Base-by-base conservation (phyloP, 2,797 vertebrate species). In the Arvicola amphibius region DNA sequence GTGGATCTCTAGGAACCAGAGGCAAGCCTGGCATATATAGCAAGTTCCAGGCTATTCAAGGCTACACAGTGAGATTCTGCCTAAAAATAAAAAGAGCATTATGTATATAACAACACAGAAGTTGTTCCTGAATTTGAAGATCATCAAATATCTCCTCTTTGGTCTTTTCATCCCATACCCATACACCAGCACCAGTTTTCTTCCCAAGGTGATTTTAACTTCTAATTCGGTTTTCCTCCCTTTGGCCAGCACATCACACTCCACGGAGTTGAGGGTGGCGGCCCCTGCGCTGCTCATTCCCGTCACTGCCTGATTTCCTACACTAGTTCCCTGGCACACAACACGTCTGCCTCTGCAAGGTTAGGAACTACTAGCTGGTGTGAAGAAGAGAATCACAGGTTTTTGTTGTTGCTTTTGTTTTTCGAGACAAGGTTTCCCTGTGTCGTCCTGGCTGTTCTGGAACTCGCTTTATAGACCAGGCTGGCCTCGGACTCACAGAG, bases 151-250 rank as follows among this genome's bases (percentile, higher is more conserved):
- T 32, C 48, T 77, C 29, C 63, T 85, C 25, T 74, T 94, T n/a
- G 48, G 59, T 16, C 19, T 95, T 95, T 93, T 84, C 32, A 88
- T 94, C 65, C 32, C 61, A 65, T 88, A 95, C n/a, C n/a, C n/a
- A 81, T 37, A 59, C 12, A 65, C 34, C 43, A 85, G 40, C n/a
- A 95, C 79, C 63, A 59, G 40, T 48, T 92, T 80, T 83, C 90
- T 89, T 95, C 77, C 43, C 65, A 69, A 34, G 6, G 59, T 94
- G 4, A 59, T 80, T 91, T 90, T 94, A 83, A 46, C 77, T 93
- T 95, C 77, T 77, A 74, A 74, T 53, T 71, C 25, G 71, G 81
- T 88, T 93, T 92, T 86, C 81, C 9, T 80, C 69, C 67, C 93
- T 80, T 71, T 80, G 27, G 37, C 59, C 79, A 12, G 61, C 46